Evolutionary conservation across 1,140 invertebrate species (phyloP), one percentile per base, ranked within the genome.

Genomic region (Onthophagus taurus): DNA sequence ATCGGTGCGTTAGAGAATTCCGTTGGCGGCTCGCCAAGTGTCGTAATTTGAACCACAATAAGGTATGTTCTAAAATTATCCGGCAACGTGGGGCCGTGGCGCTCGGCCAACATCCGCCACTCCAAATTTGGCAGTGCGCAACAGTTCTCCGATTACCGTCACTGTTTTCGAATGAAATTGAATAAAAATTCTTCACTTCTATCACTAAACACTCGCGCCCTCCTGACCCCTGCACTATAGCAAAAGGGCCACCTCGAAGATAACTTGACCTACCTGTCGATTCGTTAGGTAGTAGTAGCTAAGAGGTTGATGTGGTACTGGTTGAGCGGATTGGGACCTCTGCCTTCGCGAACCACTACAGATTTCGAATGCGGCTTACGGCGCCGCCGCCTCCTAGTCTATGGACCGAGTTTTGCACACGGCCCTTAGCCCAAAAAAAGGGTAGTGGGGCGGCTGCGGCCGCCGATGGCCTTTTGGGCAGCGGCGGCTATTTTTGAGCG

Each of bases 291-390:
- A 61, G 63, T 59, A 56, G 47, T 63, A 59, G 59, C 57, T 49
- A 44, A n/a, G n/a, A n/a, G n/a, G n/a, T n/a, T n/a, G n/a, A n/a
- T 47, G 52, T 47, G 57, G 48, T 52, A 47, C 37, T 47, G 49
- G 55, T 53, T 50, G 55, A 57, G 49, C 50, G 58, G 55, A 57
- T 57, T 36, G 53, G 47, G 38, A 49, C 47, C 50, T 52, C 52
- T 57, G 57, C 56, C 55, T 52, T 58, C 58, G 61, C 62, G 62
- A 44, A 62, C 59, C 62, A 64, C 63, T 61, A 61, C 63, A 51
- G 51, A 55, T 53, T 64, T 62, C 60, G 60, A 65, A 61, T 65
- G 63, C 43, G 42, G 13, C 33, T 49, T 45, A 48, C 47, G 46
- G 41, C 21, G 30, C 20, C 21, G 3, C 45, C 31, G 19, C 44